Base-by-base conservation (phyloP, 92 coral and sea anemone species). In the Epizoanthus illoricatus region DNA sequence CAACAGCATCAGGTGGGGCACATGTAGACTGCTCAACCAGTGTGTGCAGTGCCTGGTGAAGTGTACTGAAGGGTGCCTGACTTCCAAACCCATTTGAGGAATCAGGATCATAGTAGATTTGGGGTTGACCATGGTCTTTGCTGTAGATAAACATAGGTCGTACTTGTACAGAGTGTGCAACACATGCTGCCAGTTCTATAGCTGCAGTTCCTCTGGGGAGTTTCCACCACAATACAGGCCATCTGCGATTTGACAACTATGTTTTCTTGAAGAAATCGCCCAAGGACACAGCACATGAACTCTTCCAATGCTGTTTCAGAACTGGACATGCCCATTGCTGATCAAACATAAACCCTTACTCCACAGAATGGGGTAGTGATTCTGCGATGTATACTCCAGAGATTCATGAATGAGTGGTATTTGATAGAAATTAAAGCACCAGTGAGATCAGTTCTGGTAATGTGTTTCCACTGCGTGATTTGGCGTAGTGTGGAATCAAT, bases 61-160 rank as follows among this genome's bases (percentile, higher is more conserved):
- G 9, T 8, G 16, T 7, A 8, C 2, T 55, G 9, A 55, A 7
- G 16, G 59, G 59, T 15, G 2, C 59, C 59, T 15, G 16, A 7
- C 11, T 7, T 7, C 33, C 33, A 28, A 28, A 28, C 33, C 33
- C 33, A 28, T 28, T 1, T 1, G 33, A 28, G 33, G 33, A 28
- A n/a, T n/a, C n/a, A n/a, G n/a, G 63, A 85, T 75, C 57, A 87
- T 55, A 59, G 81, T 88, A 11, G 83, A 12, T 72, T 62, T 84
- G 4, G 85, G 84, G 69, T 85, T 71, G 71, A 80, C 71, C 86
- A 85, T 62, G 43, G 89, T 88, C 60, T 88, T 88, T n/a, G 84
- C 41, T 18, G 87, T 63, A 36, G 87, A 86, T 6, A 86, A 69
- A 21, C 33, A 1, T 28, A 28, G 33, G 33, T 28, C 33, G 1